Percentiles rank a stretch among this genome's conserved stretches.
Evolutionary conservation across 2,797 vertebrate species (phyloP).

Genomic region (Anguilla marmorata): DNA sequence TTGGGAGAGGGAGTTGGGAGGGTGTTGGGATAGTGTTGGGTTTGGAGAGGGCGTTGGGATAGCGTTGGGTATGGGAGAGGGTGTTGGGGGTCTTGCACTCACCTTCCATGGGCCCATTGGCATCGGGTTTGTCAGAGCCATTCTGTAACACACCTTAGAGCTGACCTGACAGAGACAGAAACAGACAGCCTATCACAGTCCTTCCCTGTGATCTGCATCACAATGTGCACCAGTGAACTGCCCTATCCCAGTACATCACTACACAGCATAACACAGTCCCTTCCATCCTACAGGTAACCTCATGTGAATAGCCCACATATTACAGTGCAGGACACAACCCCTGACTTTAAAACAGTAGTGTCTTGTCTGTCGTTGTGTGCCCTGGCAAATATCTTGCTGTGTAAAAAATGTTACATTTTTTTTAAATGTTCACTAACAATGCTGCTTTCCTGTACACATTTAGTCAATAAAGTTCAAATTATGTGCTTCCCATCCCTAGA

Average conservation of each 20-base stretch:
- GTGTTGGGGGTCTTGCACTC: slow-evolving; percentile 44
- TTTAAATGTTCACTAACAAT: background rate
- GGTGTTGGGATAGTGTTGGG: background rate
- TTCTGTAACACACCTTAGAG: slow-evolving; percentile 70
- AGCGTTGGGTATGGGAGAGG: too few species aligned
- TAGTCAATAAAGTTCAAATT: background rate
- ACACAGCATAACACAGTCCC: slow-evolving; percentile 25
- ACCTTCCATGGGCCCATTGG: slow-evolving; percentile 93
- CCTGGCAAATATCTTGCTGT: background rate
- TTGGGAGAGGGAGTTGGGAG: background rate
- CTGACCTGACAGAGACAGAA: slow-evolving; percentile 57
- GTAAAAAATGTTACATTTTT: background rate
- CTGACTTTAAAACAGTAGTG: background rate
- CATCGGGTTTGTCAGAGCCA: slow-evolving; percentile 91
- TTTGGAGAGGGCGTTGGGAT: too few species aligned
- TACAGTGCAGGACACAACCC: background rate
- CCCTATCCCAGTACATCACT: background rate
- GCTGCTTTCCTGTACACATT: background rate
- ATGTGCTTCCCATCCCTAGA: background rate
- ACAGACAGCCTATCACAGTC: background rate
- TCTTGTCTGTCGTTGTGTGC: background rate
- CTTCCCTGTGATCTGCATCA: background rate
- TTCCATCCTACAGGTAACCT: background rate
- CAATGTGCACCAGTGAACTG: background rate
- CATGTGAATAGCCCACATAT: background rate